phyloP scores from a whole-genome alignment of 2,113 vertebrate genomes.

The Callospermophilus lateralis region DNA sequence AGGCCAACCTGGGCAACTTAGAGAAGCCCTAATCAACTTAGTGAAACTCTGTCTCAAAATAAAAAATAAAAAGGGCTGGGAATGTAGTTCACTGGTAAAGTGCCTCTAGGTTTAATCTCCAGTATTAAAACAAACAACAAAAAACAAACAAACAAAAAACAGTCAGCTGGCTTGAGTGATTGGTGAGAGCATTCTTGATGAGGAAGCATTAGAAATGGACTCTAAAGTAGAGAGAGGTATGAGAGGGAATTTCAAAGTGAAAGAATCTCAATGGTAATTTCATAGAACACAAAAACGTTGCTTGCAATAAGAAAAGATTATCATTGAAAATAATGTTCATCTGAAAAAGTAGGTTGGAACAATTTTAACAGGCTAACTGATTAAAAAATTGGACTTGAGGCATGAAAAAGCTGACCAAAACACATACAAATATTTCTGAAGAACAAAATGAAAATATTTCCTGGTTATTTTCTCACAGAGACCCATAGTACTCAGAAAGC shows the following conservation, averaged over 20 bases:
- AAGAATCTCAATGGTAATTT: neutral
- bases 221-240: neutral
- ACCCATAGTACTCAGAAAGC: neutral
- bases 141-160: neutral
- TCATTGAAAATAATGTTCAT: neutral
- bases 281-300: neutral
- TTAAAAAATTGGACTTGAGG: neutral
- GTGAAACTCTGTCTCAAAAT: no score
- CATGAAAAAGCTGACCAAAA: conserved; percentile 56
- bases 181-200: neutral
- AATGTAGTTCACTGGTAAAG: no score
- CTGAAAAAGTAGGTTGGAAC: neutral
- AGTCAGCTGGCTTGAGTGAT: neutral
- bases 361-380: neutral
- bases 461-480: conserved; percentile 61
- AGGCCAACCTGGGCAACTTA: no score
- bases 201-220: neutral
- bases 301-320: neutral
- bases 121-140: neutral
- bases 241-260: neutral
- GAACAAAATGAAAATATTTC: conserved; percentile 60
- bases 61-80: no score
- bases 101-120: no score
- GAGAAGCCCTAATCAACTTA: no score
- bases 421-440: conserved; percentile 75